Evolutionary conservation across 2,113 vertebrate species (phyloP).

Genomic region (Salvelinus sp.): DNA sequence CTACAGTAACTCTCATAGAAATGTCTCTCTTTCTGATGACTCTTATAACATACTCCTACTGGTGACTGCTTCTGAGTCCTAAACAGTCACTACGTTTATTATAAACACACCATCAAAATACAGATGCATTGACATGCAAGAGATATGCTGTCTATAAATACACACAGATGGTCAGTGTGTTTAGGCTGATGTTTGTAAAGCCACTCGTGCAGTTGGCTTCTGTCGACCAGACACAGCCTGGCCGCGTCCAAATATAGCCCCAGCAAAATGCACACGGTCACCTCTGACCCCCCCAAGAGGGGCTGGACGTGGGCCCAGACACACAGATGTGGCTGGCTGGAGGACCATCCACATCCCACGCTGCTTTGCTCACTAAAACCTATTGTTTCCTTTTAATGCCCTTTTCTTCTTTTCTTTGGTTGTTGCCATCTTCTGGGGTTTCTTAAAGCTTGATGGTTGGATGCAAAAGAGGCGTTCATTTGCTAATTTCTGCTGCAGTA

Average conservation of each 20-base stretch:
- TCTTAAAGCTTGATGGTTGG: background rate
- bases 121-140: no score
- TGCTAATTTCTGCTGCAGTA: background rate
- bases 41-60: no score
- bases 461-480: background rate
- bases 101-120: no score
- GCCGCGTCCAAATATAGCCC: conserved; percentile 30
- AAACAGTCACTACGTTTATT: no score
- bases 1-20: no score
- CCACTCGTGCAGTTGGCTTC: conserved; percentile 26
- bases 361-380: background rate
- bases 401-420: background rate
- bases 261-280: conserved; percentile 12
- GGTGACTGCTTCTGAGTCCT: no score
- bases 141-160: no score
- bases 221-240: conserved; percentile 7
- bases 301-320: conserved; percentile 9
- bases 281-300: conserved; percentile 14
- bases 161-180: background rate
- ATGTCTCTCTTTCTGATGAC: no score
- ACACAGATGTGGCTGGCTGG: conserved; percentile 1
- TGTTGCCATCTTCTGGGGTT: conserved; percentile 3
- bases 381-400: background rate
- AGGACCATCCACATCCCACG: background rate
- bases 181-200: conserved; percentile 11